These are phyloP conservation scores for Anoplopoma fimbria DNA, from an alignment of 2,113 vertebrate species.

Conservation along the genomic window DNA sequence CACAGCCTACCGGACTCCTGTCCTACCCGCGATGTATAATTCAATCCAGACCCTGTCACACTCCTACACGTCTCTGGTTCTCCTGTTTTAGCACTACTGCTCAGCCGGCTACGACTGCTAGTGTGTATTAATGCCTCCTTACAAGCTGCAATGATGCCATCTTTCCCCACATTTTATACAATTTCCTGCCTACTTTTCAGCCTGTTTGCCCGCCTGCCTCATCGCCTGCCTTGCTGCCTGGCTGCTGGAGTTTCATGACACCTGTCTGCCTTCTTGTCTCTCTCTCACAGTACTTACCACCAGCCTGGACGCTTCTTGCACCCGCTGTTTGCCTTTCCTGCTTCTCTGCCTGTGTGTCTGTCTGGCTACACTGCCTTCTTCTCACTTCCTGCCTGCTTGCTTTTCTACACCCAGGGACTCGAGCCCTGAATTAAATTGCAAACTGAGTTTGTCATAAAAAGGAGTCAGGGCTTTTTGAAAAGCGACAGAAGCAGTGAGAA, in stretches of 20 bases:
- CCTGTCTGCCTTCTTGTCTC: slow-evolving; percentile 72
- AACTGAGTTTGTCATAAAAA: slow-evolving; percentile 91
- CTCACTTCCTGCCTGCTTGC: slow-evolving; percentile 71
- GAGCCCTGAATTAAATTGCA: slow-evolving; percentile 94
- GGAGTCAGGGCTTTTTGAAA: slow-evolving; percentile 91
- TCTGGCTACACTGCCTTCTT: slow-evolving; percentile 63
- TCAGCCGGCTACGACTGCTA: slow-evolving; percentile 36
- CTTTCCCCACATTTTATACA: slow-evolving; percentile 41
- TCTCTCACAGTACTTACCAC: slow-evolving; percentile 48
- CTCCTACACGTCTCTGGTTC: slow-evolving; percentile 54
- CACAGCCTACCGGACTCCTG: slow-evolving; percentile 56
- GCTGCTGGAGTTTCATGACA: slow-evolving; percentile 66
- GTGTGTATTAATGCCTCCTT: slow-evolving; percentile 38
- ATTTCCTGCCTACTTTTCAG: slow-evolving; percentile 45
- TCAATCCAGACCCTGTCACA: slow-evolving; percentile 53
- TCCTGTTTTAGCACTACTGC: slow-evolving; percentile 54
- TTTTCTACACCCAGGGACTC: slow-evolving; percentile 86
- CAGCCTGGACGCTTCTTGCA: slow-evolving; percentile 64
- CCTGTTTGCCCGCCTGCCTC: slow-evolving; percentile 37
- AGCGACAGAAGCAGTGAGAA: slow-evolving; percentile 85
- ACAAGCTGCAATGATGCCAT: slow-evolving; percentile 25
- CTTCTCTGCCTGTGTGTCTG: slow-evolving; percentile 45
- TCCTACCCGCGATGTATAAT: slow-evolving; percentile 59
- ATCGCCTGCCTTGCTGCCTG: slow-evolving; percentile 31
- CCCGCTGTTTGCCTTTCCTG: slow-evolving; percentile 58